phyloP scores from a whole-genome alignment of 2,797 vertebrate genomes.

The Scyliorhinus canicula region DNA sequence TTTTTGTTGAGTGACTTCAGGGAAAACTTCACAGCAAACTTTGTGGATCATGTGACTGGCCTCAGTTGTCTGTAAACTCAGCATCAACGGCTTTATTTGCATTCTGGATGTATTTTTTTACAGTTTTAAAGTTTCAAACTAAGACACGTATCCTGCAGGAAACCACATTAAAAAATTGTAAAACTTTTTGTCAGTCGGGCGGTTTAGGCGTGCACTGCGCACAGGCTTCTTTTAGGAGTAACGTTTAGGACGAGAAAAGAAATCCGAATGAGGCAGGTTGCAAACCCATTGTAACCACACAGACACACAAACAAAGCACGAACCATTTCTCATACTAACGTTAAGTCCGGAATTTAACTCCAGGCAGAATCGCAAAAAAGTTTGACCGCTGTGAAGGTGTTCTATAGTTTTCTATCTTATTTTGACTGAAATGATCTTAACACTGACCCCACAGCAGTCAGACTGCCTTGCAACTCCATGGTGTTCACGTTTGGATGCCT shows the following conservation, averaged over 20 bases:
- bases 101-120: neutral
- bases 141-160: neutral
- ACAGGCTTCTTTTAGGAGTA: neutral
- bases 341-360: neutral
- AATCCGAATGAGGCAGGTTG: neutral
- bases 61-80: constrained; percentile 28
- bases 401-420: neutral
- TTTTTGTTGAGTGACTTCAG: constrained; percentile 28
- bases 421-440: neutral
- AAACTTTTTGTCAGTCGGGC: neutral
- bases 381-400: neutral
- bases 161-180: neutral
- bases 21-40: constrained; percentile 35
- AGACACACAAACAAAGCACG: neutral
- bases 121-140: neutral
- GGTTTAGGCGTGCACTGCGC: neutral
- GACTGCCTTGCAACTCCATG: neutral
- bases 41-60: constrained; percentile 20
- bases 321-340: neutral
- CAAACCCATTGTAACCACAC: neutral
- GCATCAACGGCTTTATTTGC: constrained; percentile 14
- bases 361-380: neutral
- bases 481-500: neutral
- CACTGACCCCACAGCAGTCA: neutral
- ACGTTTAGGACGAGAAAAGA: neutral